Conservation (phyloP, 1,140 invertebrate species). For the Dufourea novaeangliae region DNA sequence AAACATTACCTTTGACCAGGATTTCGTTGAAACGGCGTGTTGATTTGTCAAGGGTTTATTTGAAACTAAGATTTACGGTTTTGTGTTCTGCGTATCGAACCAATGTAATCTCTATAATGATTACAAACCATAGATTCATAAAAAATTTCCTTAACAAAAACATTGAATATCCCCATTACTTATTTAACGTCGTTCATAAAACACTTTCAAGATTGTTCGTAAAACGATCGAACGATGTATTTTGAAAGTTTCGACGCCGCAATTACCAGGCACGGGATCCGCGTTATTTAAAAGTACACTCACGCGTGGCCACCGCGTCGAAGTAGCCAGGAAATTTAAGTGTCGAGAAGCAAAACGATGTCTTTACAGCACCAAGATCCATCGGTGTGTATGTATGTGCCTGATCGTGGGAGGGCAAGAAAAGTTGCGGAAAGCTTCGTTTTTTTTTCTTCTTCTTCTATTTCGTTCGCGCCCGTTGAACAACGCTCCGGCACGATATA, state of each 20-base stretch:
- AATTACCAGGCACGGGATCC: not conserved
- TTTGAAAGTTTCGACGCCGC: not conserved
- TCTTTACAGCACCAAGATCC: not conserved
- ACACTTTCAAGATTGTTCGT: too few relatives aligned
- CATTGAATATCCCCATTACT: too few relatives aligned
- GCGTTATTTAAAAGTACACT: not conserved
- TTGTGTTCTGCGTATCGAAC: too few relatives aligned
- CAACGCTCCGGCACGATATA: slow-evolving; percentile 49
- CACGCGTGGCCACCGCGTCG: not conserved
- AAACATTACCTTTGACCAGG: too few relatives aligned
- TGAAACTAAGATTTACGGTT: too few relatives aligned
- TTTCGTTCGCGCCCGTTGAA: slow-evolving; percentile 29
- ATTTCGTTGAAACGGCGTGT: too few relatives aligned
- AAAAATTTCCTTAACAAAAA: too few relatives aligned
- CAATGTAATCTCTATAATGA: too few relatives aligned
- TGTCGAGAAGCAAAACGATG: slow-evolving; percentile 8
- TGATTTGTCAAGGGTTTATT: too few relatives aligned
- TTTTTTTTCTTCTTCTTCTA: not conserved
- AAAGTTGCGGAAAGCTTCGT: not conserved
- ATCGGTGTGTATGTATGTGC: not conserved
- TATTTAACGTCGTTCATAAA: too few relatives aligned
- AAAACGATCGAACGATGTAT: not conserved
- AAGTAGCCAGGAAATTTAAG: not conserved
- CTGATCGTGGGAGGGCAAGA: not conserved
- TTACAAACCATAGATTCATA: too few relatives aligned